These are phyloP conservation scores for Schizotus pectinicornis DNA, from an alignment of 2,888 invertebrate genomes.

Conservation along the genomic window DNA sequence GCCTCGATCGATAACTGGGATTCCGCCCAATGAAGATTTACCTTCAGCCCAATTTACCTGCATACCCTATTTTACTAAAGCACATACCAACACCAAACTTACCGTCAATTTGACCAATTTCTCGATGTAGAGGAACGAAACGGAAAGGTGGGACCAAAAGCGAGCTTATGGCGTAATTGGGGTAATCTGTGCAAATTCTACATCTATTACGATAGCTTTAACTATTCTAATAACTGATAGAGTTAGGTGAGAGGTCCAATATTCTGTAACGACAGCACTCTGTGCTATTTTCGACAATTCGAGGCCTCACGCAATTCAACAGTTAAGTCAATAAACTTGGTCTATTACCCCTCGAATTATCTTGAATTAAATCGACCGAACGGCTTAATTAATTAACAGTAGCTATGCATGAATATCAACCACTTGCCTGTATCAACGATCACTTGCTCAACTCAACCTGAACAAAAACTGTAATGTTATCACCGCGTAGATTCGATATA, in stretches of 20 bases:
- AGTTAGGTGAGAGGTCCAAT: constrained; percentile 19
- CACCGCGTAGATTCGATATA: not conserved
- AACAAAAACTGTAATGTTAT: not conserved
- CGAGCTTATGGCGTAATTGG: not conserved
- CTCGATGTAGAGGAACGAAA: not conserved
- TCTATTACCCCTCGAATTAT: too few relatives aligned
- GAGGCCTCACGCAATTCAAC: too few relatives aligned
- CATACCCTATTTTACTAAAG: too few relatives aligned
- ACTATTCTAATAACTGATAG: constrained; percentile 12
- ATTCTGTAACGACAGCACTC: not conserved
- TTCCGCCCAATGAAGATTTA: too few relatives aligned
- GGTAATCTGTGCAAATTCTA: constrained; percentile 22
- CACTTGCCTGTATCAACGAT: constrained; percentile 31
- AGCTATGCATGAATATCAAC: constrained; percentile 2
- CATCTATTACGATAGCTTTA: constrained; percentile 24
- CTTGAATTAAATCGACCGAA: too few relatives aligned
- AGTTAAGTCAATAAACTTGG: constrained; percentile 8
- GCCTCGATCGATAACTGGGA: too few relatives aligned
- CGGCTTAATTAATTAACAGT: not conserved
- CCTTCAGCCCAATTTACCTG: too few relatives aligned
- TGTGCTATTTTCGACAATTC: too few relatives aligned
- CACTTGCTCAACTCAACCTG: constrained; percentile 27
- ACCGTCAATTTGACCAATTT: not conserved
- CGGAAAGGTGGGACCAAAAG: constrained; percentile 24
- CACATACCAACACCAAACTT: too few relatives aligned